Base-by-base conservation (phyloP, 1,140 invertebrate species). In the Aphelinus atriplicis region DNA sequence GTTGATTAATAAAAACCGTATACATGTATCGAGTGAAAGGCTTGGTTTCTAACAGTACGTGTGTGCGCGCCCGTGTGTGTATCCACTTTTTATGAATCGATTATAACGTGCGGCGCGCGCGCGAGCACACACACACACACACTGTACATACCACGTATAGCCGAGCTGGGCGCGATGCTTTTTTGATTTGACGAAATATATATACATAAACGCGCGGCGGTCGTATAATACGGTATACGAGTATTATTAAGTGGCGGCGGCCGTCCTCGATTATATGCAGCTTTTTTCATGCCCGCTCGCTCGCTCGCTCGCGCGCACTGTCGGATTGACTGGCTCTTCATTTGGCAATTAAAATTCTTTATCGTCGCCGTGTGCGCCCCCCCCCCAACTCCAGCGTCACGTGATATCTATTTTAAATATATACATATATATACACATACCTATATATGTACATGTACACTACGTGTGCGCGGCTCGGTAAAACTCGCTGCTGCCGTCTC, bases 291-390 rank as follows among this genome's bases (percentile, higher is more conserved):
- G 48, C 47, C 2, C 26, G 3, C 3, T 45, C 7, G 1, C 26
- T 26, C 26, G 26, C 26, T 26, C 26, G 26, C 26, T 26, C 26
- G 26, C 26, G 26, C 26, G 26, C 26, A 5, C 10, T 51, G 46
- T 70, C 56, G 47, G 26, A 51, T 42, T 47, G 58, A 63, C 58
- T 71, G 69, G 58, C 63, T 71, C 63, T 55, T 45, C 50, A 71
- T 62, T 62, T 63, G 69, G 58, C 50, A 71, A 71, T 71, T 71
- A 63, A 62, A 7, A 53, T 62, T 62, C 53, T 55, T 71, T 62
- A 60, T 62, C 60, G 48, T 47, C 45, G 47, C 50, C 10, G 6
- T 51, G 50, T 71, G 63, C 61, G 53, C 51, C 50, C 58, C 42
- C 46, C 51, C 42, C 60, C 26, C 26, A 26, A 26, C 26, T 26